These are phyloP conservation scores for Criorhina ranunculi DNA, from an alignment of 2,888 invertebrate species.

Conservation along the genomic window DNA sequence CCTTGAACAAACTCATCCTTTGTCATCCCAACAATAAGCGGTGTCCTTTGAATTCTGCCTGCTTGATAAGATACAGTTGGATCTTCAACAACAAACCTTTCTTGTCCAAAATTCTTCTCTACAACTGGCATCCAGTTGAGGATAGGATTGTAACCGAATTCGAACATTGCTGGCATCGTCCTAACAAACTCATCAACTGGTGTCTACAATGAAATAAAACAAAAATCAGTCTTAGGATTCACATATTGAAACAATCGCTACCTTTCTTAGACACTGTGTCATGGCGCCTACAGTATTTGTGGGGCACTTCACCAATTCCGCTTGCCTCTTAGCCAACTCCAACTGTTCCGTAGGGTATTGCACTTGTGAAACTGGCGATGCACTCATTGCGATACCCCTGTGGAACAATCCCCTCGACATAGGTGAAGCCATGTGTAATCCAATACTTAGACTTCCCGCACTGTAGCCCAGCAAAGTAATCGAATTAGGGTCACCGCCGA, in stretches of 20 bases:
- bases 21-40: no score
- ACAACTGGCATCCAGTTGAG: constrained; percentile 87
- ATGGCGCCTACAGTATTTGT: constrained; percentile 84
- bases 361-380: constrained; percentile 86
- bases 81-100: constrained; percentile 87
- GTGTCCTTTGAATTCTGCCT: constrained; percentile 87
- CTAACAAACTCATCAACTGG: constrained; percentile 80
- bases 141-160: constrained; percentile 80
- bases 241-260: constrained; percentile 75
- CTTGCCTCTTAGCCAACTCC: constrained; percentile 87
- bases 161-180: constrained; percentile 81
- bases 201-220: constrained; percentile 70
- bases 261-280: constrained; percentile 86
- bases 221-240: background rate
- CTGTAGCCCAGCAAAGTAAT: constrained; percentile 88
- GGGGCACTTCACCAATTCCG: constrained; percentile 86
- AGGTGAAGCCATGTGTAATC: constrained; percentile 87
- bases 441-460: constrained; percentile 85
- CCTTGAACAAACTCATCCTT: constrained; percentile 88
- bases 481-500: no score
- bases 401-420: constrained; percentile 89
- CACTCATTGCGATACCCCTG: constrained; percentile 89
- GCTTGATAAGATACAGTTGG: constrained; percentile 86
- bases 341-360: constrained; percentile 85
- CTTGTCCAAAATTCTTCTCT: constrained; percentile 88